Percentiles rank a stretch among this genome's conserved stretches.
Evolutionary conservation across 2,888 invertebrate species (phyloP).

Genomic region (Lutraria lutraria): DNA sequence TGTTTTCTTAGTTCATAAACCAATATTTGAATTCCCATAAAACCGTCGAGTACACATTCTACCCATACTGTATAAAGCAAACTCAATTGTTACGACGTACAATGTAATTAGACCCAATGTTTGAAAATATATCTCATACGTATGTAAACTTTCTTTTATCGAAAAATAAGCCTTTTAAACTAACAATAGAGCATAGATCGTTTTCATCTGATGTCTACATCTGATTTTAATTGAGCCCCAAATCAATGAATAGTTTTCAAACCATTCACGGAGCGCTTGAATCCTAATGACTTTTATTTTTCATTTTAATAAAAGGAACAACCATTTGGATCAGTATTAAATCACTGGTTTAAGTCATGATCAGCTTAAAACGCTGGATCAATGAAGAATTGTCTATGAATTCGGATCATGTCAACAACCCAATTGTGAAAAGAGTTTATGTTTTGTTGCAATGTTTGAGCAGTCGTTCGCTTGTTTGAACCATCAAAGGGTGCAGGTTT

Average conservation of each 20-base stretch:
- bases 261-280: neutral
- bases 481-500: too few species aligned
- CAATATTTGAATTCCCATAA: constrained; percentile 13
- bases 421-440: neutral
- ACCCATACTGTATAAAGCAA: neutral
- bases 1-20: constrained; percentile 17
- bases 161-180: neutral
- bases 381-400: neutral
- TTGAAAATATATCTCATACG: neutral
- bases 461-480: too few species aligned
- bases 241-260: neutral
- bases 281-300: constrained; percentile 9
- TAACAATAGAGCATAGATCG: constrained; percentile 11
- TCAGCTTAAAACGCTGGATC: neutral
- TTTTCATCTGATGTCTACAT: constrained; percentile 1
- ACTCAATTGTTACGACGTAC: neutral
- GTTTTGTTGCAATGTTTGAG: neutral
- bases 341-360: neutral
- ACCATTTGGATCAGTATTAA: neutral
- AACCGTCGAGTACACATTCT: neutral
- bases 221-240: neutral
- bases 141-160: constrained; percentile 1
- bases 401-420: neutral
- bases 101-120: neutral
- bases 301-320: neutral